A percentile compares a stretch with the other conserved stretches of the same genome.
These are phyloP conservation scores for Amniataba percoides DNA, from an alignment of 2,797 vertebrate species.

Conservation along the genomic window DNA sequence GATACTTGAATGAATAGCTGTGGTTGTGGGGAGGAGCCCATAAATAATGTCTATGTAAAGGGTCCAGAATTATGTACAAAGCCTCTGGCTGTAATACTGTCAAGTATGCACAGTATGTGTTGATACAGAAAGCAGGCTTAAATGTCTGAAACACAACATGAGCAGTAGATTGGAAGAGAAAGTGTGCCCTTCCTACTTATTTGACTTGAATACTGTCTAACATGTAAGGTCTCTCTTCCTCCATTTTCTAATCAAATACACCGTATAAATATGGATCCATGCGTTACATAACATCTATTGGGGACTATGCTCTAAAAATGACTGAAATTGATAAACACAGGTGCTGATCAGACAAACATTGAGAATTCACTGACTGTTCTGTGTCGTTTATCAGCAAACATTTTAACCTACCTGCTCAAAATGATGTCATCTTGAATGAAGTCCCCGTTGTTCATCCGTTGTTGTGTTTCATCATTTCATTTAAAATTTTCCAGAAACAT, in stretches of 20 bases:
- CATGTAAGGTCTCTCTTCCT: too few species aligned
- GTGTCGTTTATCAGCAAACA: not conserved
- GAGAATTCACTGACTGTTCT: not conserved
- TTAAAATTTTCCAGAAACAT: not conserved
- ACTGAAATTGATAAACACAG: not conserved
- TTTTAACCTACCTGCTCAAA: constrained; percentile 12
- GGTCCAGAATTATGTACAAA: too few species aligned
- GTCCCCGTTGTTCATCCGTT: not conserved
- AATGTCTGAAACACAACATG: too few species aligned
- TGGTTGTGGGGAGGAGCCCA: too few species aligned
- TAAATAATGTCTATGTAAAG: too few species aligned
- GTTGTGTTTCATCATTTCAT: not conserved
- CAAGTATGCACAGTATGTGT: too few species aligned
- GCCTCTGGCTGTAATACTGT: too few species aligned
- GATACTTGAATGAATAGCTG: too few species aligned
- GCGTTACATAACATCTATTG: not conserved
- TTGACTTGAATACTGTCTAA: not conserved
- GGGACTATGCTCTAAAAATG: not conserved
- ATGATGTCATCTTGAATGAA: not conserved
- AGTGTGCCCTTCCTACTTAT: not conserved
- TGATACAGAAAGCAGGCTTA: too few species aligned
- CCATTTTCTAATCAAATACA: not conserved
- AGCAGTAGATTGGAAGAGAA: too few species aligned
- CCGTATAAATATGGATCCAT: not conserved
- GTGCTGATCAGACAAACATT: not conserved